Evolutionary conservation across 2,797 vertebrate species (phyloP).

Genomic region (Peromyscus melanophrys): DNA sequence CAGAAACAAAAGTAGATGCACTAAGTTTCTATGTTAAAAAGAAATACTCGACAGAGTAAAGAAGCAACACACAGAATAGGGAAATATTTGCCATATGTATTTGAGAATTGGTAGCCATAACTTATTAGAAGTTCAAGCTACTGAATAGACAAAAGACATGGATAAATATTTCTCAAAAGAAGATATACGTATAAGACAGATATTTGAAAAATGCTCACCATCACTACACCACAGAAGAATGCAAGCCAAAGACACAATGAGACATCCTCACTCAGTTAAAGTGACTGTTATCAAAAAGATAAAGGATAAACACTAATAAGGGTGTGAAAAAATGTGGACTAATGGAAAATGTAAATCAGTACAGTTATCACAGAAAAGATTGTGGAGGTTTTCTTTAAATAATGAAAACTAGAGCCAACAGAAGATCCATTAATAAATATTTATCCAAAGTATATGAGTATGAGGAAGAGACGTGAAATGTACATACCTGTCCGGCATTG

Average conservation of each 20-base stretch:
- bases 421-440: neutral
- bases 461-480: neutral
- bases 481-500: neutral
- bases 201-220: neutral
- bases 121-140: neutral
- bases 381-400: neutral
- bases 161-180: neutral
- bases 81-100: neutral
- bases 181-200: neutral
- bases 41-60: neutral
- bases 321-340: neutral
- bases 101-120: neutral
- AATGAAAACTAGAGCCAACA: neutral
- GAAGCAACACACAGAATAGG: neutral
- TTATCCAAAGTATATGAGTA: neutral
- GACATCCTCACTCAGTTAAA: neutral
- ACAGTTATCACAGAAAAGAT: neutral
- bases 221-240: neutral
- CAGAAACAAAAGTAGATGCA: neutral
- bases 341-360: neutral
- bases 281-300: neutral
- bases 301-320: neutral
- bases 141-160: neutral
- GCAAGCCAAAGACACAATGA: neutral
- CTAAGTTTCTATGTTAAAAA: neutral